phyloP scores from a whole-genome alignment of 1,140 invertebrate genomes.

The Cryptotermes secundus region DNA sequence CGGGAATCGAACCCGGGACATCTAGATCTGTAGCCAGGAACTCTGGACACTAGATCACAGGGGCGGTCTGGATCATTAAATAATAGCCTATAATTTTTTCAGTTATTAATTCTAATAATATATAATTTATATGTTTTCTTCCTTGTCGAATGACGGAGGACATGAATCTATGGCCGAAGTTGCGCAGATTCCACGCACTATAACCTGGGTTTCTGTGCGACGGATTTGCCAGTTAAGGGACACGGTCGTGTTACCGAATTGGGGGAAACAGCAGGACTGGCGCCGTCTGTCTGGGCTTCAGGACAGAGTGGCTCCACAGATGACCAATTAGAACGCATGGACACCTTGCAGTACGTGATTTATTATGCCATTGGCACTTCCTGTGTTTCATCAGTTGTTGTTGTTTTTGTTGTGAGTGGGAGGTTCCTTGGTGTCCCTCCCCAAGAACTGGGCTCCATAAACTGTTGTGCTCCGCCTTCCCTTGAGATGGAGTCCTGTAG shows the following conservation, averaged over 20 bases:
- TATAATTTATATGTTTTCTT: too few relatives aligned
- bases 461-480: not conserved
- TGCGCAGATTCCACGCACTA: too few relatives aligned
- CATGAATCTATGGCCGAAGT: too few relatives aligned
- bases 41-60: too few relatives aligned
- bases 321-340: slow-evolving; percentile 24
- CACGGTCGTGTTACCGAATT: slow-evolving; percentile 9
- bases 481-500: not conserved
- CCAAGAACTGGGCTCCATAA: slow-evolving; percentile 4
- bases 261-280: not conserved
- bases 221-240: not conserved
- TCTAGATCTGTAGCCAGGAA: too few relatives aligned
- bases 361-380: slow-evolving; percentile 20
- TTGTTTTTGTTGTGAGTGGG: not conserved
- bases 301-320: not conserved
- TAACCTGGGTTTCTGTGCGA: too few relatives aligned
- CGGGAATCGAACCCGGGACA: too few relatives aligned
- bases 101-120: too few relatives aligned
- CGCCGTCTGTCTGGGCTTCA: too few relatives aligned
- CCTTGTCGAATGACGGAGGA: too few relatives aligned
- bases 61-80: too few relatives aligned
- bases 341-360: slow-evolving; percentile 21
- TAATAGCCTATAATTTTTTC: too few relatives aligned
- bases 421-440: not conserved
- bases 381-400: slow-evolving; percentile 11